These are phyloP conservation scores for Phyllotreta striolata DNA, from an alignment of 2,888 invertebrate genomes.

Conservation along the genomic window DNA sequence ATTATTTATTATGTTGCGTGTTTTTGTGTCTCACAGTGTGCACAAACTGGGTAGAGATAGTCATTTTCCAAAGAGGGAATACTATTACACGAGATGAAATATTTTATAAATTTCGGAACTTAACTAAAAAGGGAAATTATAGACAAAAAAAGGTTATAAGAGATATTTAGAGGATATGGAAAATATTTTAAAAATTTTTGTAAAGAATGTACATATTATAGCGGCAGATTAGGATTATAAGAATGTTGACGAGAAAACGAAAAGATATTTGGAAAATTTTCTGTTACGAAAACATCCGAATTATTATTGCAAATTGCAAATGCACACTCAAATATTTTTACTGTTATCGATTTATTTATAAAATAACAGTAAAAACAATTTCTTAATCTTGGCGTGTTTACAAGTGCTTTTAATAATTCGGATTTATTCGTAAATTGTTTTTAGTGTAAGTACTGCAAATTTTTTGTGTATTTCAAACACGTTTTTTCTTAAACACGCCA, in stretches of 20 bases:
- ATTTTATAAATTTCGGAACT: constrained; percentile 29
- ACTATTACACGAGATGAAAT: constrained; percentile 25
- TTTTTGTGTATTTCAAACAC: constrained; percentile 39
- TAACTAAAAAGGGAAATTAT: constrained; percentile 28
- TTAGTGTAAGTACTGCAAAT: constrained; percentile 42
- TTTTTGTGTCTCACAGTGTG: constrained; percentile 10
- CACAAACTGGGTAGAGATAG: constrained; percentile 27
- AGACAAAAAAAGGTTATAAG: constrained; percentile 41
- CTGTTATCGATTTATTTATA: no score
- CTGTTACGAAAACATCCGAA: constrained; percentile 32
- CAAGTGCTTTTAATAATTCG: constrained; percentile 40
- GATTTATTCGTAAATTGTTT: constrained; percentile 44
- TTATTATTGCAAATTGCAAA: constrained; percentile 27
- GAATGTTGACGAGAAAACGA: constrained; percentile 47
- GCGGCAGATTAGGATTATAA: constrained; percentile 51
- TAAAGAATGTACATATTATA: constrained; percentile 49
- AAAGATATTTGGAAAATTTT: constrained; percentile 45
- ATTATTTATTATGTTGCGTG: background rate
- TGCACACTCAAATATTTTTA: no score
- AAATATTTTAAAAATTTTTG: constrained; percentile 46
- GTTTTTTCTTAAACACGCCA: constrained; percentile 47
- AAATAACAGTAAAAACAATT: constrained; percentile 6
- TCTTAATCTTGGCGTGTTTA: constrained; percentile 25
- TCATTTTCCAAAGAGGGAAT: constrained; percentile 26
- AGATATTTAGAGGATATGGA: constrained; percentile 41